Base-by-base conservation (phyloP, 2,113 vertebrate species). In the Petrocephalus microphthalmus region DNA sequence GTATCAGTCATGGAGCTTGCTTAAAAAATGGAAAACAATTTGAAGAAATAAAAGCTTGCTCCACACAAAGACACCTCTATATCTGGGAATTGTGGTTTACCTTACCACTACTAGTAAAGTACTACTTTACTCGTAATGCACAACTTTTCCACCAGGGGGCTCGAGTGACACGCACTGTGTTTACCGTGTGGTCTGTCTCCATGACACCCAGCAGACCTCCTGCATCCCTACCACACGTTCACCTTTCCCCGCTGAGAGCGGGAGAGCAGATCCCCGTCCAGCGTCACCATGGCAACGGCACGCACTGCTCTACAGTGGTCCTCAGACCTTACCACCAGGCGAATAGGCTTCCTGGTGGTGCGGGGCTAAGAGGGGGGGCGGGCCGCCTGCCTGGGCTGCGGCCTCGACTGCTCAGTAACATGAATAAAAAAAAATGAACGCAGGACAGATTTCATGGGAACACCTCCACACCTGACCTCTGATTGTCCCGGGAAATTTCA, bases 261-360 rank as follows among this genome's bases (percentile, higher is more conserved):
- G 33, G 82, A 89, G 85, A 89, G 87, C 81, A 90, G 54, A 15
- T 87, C 90, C 88, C n/a, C 13, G 71, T 87, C 90, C 89, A 29
- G 90, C 90, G 89, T 93, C 87, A 53, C 91, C 91, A 93, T 93
- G 91, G 90, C 90, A 91, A 93, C 93, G 6, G 37, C 82, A 86
- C 2, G 84, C 90, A 90, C 33, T 42, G 82, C 89, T 88, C 88
- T 22, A 60, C 57, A n/a, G 57, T 22, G 57, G 57, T 60, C 57
- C 57, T 60, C 22, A 60, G 22, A 25, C 22, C 6, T 6, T n/a
- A 60, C 57, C 22, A 2, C 8, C 6, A 60, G 57, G 57, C 56
- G 22, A 57, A 57, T n/a, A 57, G 42, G 42, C 42, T 42, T 2
- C 22, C 7, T 20, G 5, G 54, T 13, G 11, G 2, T 67, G 64